Base-by-base conservation (phyloP, 2,888 invertebrate genomes). In the Polydrusus tereticollis region DNA sequence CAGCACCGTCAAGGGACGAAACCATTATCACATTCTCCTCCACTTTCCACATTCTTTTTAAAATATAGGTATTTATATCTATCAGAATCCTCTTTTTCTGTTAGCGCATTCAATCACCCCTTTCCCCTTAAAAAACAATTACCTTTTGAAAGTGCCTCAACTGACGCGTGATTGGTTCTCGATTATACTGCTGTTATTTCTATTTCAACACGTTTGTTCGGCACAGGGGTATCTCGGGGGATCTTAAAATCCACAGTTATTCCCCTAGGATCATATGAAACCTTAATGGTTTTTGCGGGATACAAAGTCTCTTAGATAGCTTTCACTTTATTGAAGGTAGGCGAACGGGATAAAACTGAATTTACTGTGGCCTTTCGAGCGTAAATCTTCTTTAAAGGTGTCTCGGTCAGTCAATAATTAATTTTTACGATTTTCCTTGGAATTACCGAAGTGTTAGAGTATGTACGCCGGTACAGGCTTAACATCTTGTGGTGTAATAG, bases 281-380 rank as follows among this genome's bases (percentile, higher is more conserved):
- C 62, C 72, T 72, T 72, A 72, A 72, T 72, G 67, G 57, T 66
- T 72, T 72, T 62, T 45, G 57, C 58, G 71, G 71, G 66, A 66
- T 71, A 59, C 65, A 50, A 57, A 36, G 58, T 65, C 71, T 55
- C 58, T 70, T 47, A 47, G 60, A 60, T 60, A 59, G 66, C 38
- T 71, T 71, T 66, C 45, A 50, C 57, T 64, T 62, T 63, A 69
- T 63, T 69, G 52, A 63, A 63, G 55, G 55, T 41, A 55, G 63
- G 63, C 45, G 45, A 38, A 14, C 16, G 20, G 55, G 29, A 71
- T 71, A 71, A 66, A 47, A 71, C 41, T 43, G 60, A 66, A 58
- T 66, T 59, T 33, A 66, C 50, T 21, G 33, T 20, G 41, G 16
- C 59, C 33, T 36, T 63, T 64, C 16, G 47, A 58, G 55, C 55